These are phyloP conservation scores for Eudasyphora cyanicolor DNA, from an alignment of 2,888 invertebrate genomes.

Conservation along the genomic window DNA sequence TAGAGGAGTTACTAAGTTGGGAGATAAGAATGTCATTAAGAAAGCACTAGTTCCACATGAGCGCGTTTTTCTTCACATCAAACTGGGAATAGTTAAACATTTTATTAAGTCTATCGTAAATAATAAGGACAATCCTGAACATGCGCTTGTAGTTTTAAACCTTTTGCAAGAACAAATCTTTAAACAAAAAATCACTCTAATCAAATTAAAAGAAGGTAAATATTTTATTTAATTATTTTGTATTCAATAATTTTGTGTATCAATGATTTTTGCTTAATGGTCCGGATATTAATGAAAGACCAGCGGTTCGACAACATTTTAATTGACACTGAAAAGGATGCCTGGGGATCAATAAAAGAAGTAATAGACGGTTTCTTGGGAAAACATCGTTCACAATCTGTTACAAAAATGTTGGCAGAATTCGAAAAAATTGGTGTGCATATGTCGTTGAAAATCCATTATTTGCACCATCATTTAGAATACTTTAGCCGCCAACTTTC, in stretches of 20 bases:
- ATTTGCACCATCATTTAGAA: no score
- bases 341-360: neutral
- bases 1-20: no score
- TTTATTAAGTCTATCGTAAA: neutral
- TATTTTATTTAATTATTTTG: neutral
- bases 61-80: conserved; percentile 3
- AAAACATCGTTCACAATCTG: conserved; percentile 1
- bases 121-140: no score
- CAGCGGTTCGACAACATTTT: no score
- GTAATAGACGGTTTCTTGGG: neutral
- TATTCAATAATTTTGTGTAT: no score
- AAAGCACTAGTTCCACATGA: no score
- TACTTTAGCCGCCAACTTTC: no score
- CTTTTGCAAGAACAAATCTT: neutral
- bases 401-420: neutral
- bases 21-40: no score
- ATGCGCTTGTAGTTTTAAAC: no score
- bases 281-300: conserved; percentile 1
- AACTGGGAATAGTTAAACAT: neutral
- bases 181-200: neutral
- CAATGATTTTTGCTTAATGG: neutral
- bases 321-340: conserved; percentile 7
- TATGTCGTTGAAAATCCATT: no score
- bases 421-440: conserved; percentile 14
- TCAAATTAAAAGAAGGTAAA: no score